Evolutionary conservation across 2,888 invertebrate species (phyloP), one percentile per base, ranked within the genome.

Genomic region (Campoplex nolae): DNA sequence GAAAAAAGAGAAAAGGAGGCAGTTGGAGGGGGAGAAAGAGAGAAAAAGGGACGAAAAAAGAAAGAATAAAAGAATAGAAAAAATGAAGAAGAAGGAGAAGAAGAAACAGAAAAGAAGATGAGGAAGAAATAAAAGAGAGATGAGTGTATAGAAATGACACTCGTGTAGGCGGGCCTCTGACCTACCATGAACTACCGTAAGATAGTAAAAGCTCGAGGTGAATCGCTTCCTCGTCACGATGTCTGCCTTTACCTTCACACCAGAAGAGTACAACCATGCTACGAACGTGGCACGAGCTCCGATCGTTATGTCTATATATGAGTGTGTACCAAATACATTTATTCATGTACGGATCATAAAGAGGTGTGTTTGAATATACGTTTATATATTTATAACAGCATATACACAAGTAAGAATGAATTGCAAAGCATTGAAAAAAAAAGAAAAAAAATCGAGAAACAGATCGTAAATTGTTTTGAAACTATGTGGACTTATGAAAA

Each of bases 211-310:
- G 78, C 87, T 71, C 56, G 84, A 82, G 87, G 84, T 79, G 78
- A 76, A 87, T 87, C 87, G 87, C 67, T 87, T 87, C 87, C 87
- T 87, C 79, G 87, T 87, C 87, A 87, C 87, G 87, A 87, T 42
- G 84, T 81, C 70, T 81, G 75, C 35, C 77, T 51, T 62, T 70
- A 62, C 75, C 28, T 78, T 70, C 56, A 68, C 32, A 62, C 62
- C 13, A 28, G 28, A 11, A 23, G 28, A 42, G 38, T 3, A 32
- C 32, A 62, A 6, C 7, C 62, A 32, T 62, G 32, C 32, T 18
- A 71, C 45, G 23, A 35, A 38, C 71, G 54, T 58, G 68, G 54
- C 65, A 78, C 58, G 58, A 58, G 58, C 58, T 56, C 38, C 16
- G 28, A 70, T 45, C 23, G 23, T 23, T 54, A 42, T 35, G 58